A percentile compares a stretch with the other conserved stretches of the same genome.
phyloP scores from a whole-genome alignment of 2,888 invertebrate genomes.

The Chymomyza procnemis region DNA sequence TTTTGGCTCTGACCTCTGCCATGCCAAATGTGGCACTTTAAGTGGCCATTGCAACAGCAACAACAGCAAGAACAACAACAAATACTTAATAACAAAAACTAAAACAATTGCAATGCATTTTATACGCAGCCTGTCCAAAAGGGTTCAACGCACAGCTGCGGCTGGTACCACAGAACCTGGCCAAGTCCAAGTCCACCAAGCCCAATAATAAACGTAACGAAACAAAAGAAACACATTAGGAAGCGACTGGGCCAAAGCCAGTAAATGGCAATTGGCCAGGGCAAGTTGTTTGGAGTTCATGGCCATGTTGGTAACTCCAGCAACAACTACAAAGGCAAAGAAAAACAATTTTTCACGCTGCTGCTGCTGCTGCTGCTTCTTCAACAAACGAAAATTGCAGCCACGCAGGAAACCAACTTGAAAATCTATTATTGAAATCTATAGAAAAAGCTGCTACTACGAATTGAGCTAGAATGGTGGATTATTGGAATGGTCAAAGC shows the following conservation, averaged over 20 bases:
- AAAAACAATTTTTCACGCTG: constrained; percentile 67
- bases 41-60: constrained; percentile 50
- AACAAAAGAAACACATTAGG: constrained; percentile 55
- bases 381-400: constrained; percentile 62
- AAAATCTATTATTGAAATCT: constrained; percentile 73
- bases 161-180: neutral
- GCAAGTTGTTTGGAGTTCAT: constrained; percentile 45
- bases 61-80: constrained; percentile 41
- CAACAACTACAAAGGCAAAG: constrained; percentile 7
- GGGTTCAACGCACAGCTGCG: constrained; percentile 67
- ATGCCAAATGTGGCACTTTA: constrained; percentile 64
- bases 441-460: constrained; percentile 50
- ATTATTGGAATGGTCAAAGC: neutral
- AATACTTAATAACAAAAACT: constrained; percentile 20
- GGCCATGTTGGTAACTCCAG: constrained; percentile 47
- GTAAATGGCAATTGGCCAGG: constrained; percentile 2
- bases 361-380: constrained; percentile 32
- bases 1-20: constrained; percentile 9
- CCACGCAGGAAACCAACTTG: constrained; percentile 67
- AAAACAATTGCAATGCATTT: constrained; percentile 53
- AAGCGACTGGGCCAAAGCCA: constrained; percentile 20
- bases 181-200: constrained; percentile 46
- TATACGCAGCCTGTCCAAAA: constrained; percentile 9
- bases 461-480: neutral
- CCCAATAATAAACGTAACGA: neutral